Evolutionary conservation across 2,888 invertebrate genomes (phyloP), one percentile per base, ranked within the genome.

Genomic region (Zaprionus lineosus): DNA sequence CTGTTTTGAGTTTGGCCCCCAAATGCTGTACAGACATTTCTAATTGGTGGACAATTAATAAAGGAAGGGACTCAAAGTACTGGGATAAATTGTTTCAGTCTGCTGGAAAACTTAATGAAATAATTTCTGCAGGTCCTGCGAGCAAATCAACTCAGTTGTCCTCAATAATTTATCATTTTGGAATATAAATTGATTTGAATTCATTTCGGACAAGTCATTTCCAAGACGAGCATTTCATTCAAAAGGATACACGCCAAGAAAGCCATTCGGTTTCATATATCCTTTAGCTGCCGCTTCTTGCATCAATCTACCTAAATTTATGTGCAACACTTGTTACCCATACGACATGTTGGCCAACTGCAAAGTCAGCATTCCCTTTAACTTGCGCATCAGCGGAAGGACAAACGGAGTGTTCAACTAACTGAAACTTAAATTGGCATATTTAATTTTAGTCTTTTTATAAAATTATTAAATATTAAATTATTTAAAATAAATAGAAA

Each of bases 261-360:
- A n/a, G n/a, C n/a, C n/a, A n/a, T n/a, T n/a, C n/a, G n/a, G n/a
- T 19, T 64, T 79, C 55, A 66, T 77, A 72, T 72, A 67, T 66
- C 40, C 50, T 72, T 72, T n/a, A 72, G 72, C 52, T 46, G 16
- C 36, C 36, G 21, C 36, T 24, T 18, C 36, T 12, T 59, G 46
- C 67, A 66, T 14, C 34, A 40, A 34, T 33, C 29, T 48, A 18
- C 24, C n/a, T 29, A 36, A 66, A 68, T 68, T 68, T 77, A 66
- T 82, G 72, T 72, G 67, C 67, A 46, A 47, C 72, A 71, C 67
- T 58, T 43, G 71, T 64, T 48, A 71, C 71, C 58, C 43, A 67
- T 37, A 74, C 84, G 77, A 81, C 77, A 84, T 61, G 81, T 53
- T 57, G 65, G 59, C 63, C 62, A 59, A 63, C 66, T 31, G 61